Evolutionary conservation across 2,113 vertebrate species (phyloP).

Genomic region (Puffinus mauretanicus): DNA sequence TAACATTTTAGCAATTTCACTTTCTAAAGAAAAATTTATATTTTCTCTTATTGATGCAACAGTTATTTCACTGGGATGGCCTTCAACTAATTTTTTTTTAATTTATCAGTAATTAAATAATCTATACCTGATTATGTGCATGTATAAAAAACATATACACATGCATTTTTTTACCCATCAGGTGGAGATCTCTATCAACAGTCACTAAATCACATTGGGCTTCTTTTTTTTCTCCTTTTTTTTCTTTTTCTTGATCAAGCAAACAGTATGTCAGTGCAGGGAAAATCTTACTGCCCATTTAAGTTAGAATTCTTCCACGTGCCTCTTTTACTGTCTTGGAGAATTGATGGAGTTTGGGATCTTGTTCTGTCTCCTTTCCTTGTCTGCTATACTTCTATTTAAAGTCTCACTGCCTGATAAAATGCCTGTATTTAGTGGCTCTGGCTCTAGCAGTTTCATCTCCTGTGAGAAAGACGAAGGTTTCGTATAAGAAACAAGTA

Average conservation of each 20-base stretch:
- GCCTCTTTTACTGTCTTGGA: not conserved
- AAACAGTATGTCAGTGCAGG: not conserved
- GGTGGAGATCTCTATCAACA: not conserved
- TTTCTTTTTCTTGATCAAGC: not conserved
- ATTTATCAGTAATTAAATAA: not conserved
- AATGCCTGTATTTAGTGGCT: not conserved
- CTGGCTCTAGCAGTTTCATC: not conserved
- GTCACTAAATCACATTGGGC: not conserved
- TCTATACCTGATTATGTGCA: not conserved
- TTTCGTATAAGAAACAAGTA: not conserved
- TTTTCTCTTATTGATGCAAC: not conserved
- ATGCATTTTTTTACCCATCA: not conserved
- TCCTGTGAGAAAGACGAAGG: not conserved
- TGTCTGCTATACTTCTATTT: slow-evolving; percentile 21
- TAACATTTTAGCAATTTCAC: not conserved
- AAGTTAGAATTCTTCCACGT: not conserved
- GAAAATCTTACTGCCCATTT: not conserved
- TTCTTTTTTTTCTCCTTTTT: not conserved
- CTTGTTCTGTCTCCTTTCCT: slow-evolving; percentile 1
- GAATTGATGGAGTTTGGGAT: not conserved
- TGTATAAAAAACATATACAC: not conserved
- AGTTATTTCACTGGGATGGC: not conserved
- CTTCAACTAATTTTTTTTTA: not conserved
- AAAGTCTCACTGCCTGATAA: not conserved
- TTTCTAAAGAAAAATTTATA: not conserved